Base-by-base conservation (phyloP, 2,113 vertebrate species). In the Fukomys damarensis region DNA sequence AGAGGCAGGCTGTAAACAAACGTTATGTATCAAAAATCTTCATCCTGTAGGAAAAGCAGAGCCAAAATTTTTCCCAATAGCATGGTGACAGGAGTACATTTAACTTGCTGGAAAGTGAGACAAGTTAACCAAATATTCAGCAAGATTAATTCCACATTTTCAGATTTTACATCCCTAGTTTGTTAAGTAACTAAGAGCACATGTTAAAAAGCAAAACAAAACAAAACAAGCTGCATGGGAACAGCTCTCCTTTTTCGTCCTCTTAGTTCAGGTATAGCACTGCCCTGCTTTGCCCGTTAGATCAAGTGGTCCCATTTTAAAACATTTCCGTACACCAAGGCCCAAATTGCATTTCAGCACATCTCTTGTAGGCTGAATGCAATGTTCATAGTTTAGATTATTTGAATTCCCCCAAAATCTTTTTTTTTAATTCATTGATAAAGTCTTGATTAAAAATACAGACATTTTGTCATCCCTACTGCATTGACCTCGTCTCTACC, bases 391-490 rank as follows among this genome's bases (percentile, higher is more conserved):
- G 98, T 98, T 98, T 97, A 97, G 97, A 98, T 96, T 87, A 95
- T 96, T 89, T 94, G 95, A 96, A 98, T 98, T 49, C 76, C 66
- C 95, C 92, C 79, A 96, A 43, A 98, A 96, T 85, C 82, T 96
- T 89, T 92, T 96, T 94, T 96, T 91, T 95, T 56, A 92, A 94
- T 61, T 98, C 98, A 98, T 98, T 98, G 98, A 98, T 98, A 98
- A 98, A 98, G 98, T 96, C 92, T 98, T 98, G 98, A 98, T 99
- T 99, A 98, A 98, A 98, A 98, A 98, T 98, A 99, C 98, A 99
- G 99, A 99, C 99, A 99, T 99, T 99, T 99, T 99, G 99, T 98
- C 98, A 99, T 98, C 98, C 98, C 97, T 98, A 98, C 98, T 98
- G 98, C 98, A 98, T 98, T 98, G 98, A 98, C 98, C 99, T 99